Evolutionary conservation across 2,888 invertebrate species (phyloP).

Genomic region (Thera obeliscata): DNA sequence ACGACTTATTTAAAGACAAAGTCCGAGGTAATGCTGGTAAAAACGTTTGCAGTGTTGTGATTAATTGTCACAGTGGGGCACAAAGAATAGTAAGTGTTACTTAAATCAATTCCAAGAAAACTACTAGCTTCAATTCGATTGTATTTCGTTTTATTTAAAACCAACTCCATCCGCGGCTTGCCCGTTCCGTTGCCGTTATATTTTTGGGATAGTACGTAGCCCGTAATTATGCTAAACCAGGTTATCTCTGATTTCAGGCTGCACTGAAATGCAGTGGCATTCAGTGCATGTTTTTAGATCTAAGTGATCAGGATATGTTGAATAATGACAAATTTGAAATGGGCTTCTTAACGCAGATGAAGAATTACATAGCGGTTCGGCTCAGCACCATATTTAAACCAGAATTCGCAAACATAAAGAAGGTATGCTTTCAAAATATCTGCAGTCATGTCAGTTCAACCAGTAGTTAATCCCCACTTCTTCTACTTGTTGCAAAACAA

Average conservation of each 20-base stretch:
- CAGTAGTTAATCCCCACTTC: no score
- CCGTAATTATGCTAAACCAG: background rate
- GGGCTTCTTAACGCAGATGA: slow-evolving; percentile 39
- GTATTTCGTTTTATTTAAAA: no score
- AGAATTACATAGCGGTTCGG: slow-evolving; percentile 44
- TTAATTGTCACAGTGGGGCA: slow-evolving; percentile 50
- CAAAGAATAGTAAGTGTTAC: slow-evolving; percentile 32
- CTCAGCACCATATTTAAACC: slow-evolving; percentile 51
- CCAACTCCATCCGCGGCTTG: no score
- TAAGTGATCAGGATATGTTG: slow-evolving; percentile 47
- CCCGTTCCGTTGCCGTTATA: no score
- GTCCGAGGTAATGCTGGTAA: slow-evolving; percentile 7
- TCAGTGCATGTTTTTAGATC: slow-evolving; percentile 46
- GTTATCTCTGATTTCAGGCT: slow-evolving; percentile 43
- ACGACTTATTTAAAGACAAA: slow-evolving; percentile 1
- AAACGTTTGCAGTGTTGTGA: slow-evolving; percentile 45
- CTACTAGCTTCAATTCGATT: no score
- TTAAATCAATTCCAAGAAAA: background rate
- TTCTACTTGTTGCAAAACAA: no score
- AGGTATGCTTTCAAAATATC: slow-evolving; percentile 42
- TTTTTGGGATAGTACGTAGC: no score
- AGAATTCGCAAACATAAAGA: slow-evolving; percentile 44
- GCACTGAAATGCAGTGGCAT: slow-evolving; percentile 46
- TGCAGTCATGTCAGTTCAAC: no score
- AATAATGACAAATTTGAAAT: slow-evolving; percentile 51